Conservation (phyloP, 2,888 invertebrate species). For the Lydus trimaculatus region DNA sequence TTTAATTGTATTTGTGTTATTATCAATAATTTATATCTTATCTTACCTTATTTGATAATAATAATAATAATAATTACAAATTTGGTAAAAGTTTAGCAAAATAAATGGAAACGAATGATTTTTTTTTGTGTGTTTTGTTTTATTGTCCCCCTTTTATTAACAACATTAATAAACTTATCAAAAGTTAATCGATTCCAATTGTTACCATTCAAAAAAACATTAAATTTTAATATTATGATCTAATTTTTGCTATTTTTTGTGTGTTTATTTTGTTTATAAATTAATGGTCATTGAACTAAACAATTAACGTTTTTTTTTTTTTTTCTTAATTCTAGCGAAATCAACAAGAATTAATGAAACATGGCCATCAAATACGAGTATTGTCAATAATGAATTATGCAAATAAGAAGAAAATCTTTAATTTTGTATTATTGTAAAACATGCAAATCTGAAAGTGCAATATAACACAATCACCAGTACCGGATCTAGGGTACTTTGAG, state of each 20-base stretch:
- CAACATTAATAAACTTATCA: neutral
- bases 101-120: neutral
- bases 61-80: neutral
- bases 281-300: conserved; percentile 1
- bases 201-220: neutral
- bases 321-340: no score
- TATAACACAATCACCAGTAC: neutral
- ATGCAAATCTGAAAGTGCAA: neutral
- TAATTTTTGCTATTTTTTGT: neutral
- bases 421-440: neutral
- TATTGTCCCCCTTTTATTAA: neutral
- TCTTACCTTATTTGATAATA: neutral
- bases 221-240: neutral
- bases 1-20: neutral
- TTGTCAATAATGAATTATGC: neutral
- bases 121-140: no score
- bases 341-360: neutral
- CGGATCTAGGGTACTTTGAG: no score
- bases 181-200: conserved; percentile 2
- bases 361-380: neutral
- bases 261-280: neutral
- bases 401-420: neutral
- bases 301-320: neutral
- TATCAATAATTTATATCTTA: neutral
- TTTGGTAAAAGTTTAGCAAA: no score